A percentile compares a stretch with the other conserved stretches of the same genome.
Conservation (phyloP, 2,888 invertebrate genomes). For the Xestia xanthographa region DNA sequence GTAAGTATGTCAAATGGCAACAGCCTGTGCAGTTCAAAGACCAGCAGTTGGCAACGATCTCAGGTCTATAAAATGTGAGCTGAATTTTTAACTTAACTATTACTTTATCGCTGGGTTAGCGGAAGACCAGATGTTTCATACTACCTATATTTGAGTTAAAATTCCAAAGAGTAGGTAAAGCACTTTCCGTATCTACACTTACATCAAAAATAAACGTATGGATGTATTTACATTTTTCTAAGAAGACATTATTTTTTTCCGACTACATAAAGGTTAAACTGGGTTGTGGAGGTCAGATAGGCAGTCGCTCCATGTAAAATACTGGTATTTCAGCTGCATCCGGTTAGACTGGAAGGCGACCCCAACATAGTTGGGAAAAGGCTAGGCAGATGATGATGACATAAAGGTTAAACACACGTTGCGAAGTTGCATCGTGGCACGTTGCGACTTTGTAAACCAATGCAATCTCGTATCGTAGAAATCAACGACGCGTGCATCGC, state of each 20-base stretch:
- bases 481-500: too few relatives aligned
- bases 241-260: background rate
- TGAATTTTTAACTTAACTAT: slow-evolving; percentile 63
- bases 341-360: too few relatives aligned
- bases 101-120: slow-evolving; percentile 44
- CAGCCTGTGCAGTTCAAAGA: slow-evolving; percentile 53
- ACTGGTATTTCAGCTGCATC: too few relatives aligned
- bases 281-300: too few relatives aligned
- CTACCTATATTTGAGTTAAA: slow-evolving; percentile 7
- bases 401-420: too few relatives aligned
- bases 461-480: background rate
- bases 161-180: background rate
- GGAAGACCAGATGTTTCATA: slow-evolving; percentile 49
- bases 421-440: too few relatives aligned
- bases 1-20: slow-evolving; percentile 56
- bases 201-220: background rate
- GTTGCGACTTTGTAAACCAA: background rate
- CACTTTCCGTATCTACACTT: background rate
- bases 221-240: too few relatives aligned
- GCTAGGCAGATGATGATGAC: too few relatives aligned
- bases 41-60: slow-evolving; percentile 64
- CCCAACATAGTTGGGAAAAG: too few relatives aligned
- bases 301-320: too few relatives aligned
- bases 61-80: slow-evolving; percentile 63
- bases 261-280: background rate